Percentiles rank a stretch among this genome's conserved stretches.
Evolutionary conservation across 2,797 vertebrate genomes (phyloP).

Genomic region (Anguilla pacifica): DNA sequence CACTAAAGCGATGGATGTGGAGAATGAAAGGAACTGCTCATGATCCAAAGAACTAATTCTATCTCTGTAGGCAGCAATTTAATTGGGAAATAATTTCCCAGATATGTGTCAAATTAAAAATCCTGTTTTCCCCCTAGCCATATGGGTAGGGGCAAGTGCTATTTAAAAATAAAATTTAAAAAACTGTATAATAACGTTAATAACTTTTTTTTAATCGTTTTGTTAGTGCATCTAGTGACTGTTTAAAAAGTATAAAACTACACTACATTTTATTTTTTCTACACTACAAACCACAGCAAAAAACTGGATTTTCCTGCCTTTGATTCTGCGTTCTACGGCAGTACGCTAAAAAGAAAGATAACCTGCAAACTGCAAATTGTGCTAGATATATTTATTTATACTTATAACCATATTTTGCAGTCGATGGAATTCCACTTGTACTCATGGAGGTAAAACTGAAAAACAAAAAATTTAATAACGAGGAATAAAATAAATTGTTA

Average conservation of each 20-base stretch:
- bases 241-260: not conserved
- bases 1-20: no score
- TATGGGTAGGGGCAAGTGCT: no score
- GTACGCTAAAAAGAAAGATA: not conserved
- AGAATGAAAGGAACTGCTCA: no score
- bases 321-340: not conserved
- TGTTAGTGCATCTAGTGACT: not conserved
- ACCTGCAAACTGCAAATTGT: not conserved
- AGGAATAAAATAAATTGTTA: conserved; percentile 48
- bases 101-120: no score
- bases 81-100: not conserved
- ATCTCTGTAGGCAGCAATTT: not conserved
- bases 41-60: no score
- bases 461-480: not conserved
- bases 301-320: not conserved
- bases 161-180: not conserved
- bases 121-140: no score
- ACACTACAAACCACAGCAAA: not conserved
- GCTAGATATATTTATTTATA: conserved; percentile 17
- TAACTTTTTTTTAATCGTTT: not conserved
- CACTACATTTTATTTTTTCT: not conserved
- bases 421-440: conserved; percentile 6
- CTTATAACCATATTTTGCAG: conserved; percentile 25
- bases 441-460: not conserved
- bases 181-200: not conserved